These are phyloP conservation scores for Suncus etruscus DNA, from an alignment of 2,113 vertebrate species.

Conservation along the genomic window DNA sequence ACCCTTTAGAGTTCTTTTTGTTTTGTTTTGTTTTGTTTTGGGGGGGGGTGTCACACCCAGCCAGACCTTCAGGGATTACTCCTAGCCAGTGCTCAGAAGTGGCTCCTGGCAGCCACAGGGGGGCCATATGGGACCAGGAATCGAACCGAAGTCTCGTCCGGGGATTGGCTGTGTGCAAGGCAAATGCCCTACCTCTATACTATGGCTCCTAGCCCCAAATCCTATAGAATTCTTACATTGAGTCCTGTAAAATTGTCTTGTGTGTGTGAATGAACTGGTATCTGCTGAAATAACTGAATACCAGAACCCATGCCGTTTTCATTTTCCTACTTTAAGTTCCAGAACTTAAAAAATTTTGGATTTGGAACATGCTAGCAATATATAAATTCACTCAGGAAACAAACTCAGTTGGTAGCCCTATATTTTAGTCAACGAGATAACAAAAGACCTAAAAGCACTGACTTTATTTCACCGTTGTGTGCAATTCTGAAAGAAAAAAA, in stretches of 20 bases:
- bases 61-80: too few species aligned
- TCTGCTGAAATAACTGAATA: not conserved
- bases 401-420: slow-evolving; percentile 32
- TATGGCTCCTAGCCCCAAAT: too few species aligned
- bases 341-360: slow-evolving; percentile 42
- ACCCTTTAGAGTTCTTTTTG: not conserved
- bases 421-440: slow-evolving; percentile 12
- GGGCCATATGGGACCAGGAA: too few species aligned
- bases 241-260: not conserved
- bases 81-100: too few species aligned
- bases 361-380: not conserved
- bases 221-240: not conserved
- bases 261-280: slow-evolving; percentile 31
- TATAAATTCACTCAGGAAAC: slow-evolving; percentile 35
- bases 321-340: not conserved
- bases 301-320: not conserved
- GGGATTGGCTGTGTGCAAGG: too few species aligned
- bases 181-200: too few species aligned
- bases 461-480: not conserved
- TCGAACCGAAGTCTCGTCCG: too few species aligned
- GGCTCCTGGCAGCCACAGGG: too few species aligned
- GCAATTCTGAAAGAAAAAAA: not conserved
- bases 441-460: slow-evolving; percentile 7
- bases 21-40: too few species aligned
- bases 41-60: too few species aligned